Evolutionary conservation across 2,797 vertebrate genomes (phyloP).

Genomic region (Sebastes taczanowskii): DNA sequence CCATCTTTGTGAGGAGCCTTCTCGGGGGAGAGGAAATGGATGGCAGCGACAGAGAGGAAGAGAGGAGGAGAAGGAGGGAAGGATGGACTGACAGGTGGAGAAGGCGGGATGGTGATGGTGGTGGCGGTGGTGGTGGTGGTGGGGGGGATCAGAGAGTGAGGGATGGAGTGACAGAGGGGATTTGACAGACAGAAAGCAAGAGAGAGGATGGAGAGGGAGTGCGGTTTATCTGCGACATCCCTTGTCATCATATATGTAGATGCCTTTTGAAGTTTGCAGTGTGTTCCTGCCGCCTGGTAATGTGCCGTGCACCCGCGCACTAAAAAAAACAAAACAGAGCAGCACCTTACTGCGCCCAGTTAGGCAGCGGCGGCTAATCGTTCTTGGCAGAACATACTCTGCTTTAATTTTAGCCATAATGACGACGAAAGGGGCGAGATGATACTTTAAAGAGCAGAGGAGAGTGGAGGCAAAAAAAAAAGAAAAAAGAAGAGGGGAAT

Average conservation of each 20-base stretch:
- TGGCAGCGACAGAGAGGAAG: slow-evolving; percentile 19
- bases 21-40: slow-evolving; percentile 50
- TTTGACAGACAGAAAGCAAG: slow-evolving; percentile 42
- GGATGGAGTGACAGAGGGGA: slow-evolving; percentile 39
- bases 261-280: slow-evolving; percentile 63
- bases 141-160: slow-evolving; percentile 30
- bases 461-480: slow-evolving; percentile 48
- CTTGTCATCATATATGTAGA: slow-evolving; percentile 68
- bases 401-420: slow-evolving; percentile 83
- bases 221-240: slow-evolving; percentile 53
- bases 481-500: slow-evolving; percentile 27
- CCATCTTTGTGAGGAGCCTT: slow-evolving; percentile 65
- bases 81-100: slow-evolving; percentile 58
- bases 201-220: neutral
- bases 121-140: no score
- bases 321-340: slow-evolving; percentile 19
- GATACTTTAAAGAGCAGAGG: slow-evolving; percentile 79
- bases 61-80: slow-evolving; percentile 12
- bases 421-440: slow-evolving; percentile 68
- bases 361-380: slow-evolving; percentile 76
- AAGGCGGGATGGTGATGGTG: slow-evolving; percentile 7
- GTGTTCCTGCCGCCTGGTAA: slow-evolving; percentile 25
- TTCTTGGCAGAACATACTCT: slow-evolving; percentile 79
- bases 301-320: neutral
- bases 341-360: slow-evolving; percentile 60